Base-by-base conservation (phyloP, 2,113 vertebrate species). In the Hippocampus abdominalis region DNA sequence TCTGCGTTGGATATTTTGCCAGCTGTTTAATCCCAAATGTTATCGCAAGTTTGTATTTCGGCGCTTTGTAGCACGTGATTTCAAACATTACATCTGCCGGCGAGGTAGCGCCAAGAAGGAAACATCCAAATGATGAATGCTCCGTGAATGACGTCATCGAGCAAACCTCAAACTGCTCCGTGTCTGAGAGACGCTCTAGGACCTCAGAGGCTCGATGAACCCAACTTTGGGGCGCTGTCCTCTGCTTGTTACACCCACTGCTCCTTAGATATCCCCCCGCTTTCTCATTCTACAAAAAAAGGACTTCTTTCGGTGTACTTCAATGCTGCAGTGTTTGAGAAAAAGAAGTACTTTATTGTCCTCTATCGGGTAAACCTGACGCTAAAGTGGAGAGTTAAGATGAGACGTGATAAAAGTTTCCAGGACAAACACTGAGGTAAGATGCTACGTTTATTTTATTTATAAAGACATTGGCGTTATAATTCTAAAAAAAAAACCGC, bases 241-340 rank as follows among this genome's bases (percentile, higher is more conserved):
- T 57, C 61, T 67, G 57, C 74, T 64, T 69, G 74, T 59, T 68
- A 77, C 84, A 82, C 83, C 82, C 83, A 69, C 72, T 77, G 71
- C 69, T 66, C 70, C 40, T 39, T 2, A 25, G 21, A 64, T 25
- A 48, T 46, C 40, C 40, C 15, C 4, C 18, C 8, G 27, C 46
- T n/a, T 21, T 27, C 46, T 18, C 46, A 29, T 25, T 32, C 32
- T 6, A 8, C 21, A 36, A 8, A 53, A 68, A 13, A 68, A 13
- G 13, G 60, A n/a, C 8, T 73, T 20, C 36, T 62, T 32, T 39
- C 29, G 6, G 7, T 61, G n/a, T 42, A 36, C 54, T 68, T 51
- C 16, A 53, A 21, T 23, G 40, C 53, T 25, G 62, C 66, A 23
- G 36, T 56, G 53, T 27, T 3, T 20, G 18, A 20, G 25, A 64